Evolutionary conservation across 2,888 invertebrate genomes (phyloP), one percentile per base, ranked within the genome.

Genomic region (Noctua comes): DNA sequence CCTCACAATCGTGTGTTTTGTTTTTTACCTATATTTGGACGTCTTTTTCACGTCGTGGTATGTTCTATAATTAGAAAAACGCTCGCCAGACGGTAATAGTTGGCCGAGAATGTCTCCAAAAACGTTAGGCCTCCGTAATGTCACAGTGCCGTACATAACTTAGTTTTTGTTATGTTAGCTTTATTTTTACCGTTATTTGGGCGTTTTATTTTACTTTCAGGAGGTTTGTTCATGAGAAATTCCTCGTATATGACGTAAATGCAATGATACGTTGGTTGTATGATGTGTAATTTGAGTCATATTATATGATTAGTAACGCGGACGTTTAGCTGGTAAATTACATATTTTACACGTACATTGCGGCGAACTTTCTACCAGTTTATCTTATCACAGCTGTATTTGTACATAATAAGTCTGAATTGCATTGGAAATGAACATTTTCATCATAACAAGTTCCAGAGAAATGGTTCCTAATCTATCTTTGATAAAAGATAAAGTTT

Each of bases 31-130:
- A 90, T 94, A 95, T 95, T 95, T 94, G 96, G 95, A 93, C 90
- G 93, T 93, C 93, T 95, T 96, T 94, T 96, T 96, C 94, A 93
- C 93, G 95, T 95, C 95, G 93, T 94, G 96, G 96, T 95, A 96
- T 96, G 96, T 96, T 95, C 96, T 96, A 96, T 94, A 94, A 92
- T 94, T 96, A 96, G 96, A 93, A 90, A 94, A 95, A 94, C 91
- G 93, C 91, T 91, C 92, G 92, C 93, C 94, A 95, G 95, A 94
- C 94, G 92, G 91, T 92, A 91, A 91, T 93, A 94, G 92, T 92
- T 93, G 92, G 88, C 92, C 93, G 91, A 93, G 93, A 93, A 93
- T 93, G 90, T 91, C 88, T 90, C 88, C 91, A 91, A 93, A 93
- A 93, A 93, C 88, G 88, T 90, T 90, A 89, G 87, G 89, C 89